Base-by-base conservation (phyloP, 2,113 vertebrate genomes). In the Ursus arctos region DNA sequence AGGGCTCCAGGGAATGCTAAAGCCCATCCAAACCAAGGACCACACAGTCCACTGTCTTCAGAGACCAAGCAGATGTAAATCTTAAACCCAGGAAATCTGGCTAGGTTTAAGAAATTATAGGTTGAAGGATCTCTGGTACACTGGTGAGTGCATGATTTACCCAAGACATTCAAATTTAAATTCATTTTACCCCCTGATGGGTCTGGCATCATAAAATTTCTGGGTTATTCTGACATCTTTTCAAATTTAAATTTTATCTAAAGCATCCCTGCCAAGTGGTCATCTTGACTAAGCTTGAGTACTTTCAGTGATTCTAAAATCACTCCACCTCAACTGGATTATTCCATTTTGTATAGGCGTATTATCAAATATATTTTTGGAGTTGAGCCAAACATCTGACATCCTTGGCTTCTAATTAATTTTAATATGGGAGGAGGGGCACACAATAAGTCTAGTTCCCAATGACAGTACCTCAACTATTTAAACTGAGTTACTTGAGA, bases 251-350 rank as follows among this genome's bases (percentile, higher is more conserved):
- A 24, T n/a, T 77, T 87, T 57, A 55, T 91, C 40, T 87, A 65
- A 93, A 77, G 13, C 6, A 43, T 88, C 21, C 55, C 18, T 81
- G 72, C 43, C 33, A 33, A 24, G n/a, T 67, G 33, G n/a, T 93
- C 88, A 72, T 43, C 40, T 82, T 79, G 14, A 88, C 31, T 61
- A 80, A 88, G 21, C 21, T 77, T 80, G 26, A 72, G n/a, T 40
- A 59, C 5, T 8, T 82, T 96, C 47, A 94, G 5, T 74, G 49
- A 93, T 81, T 82, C 26, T 14, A 77, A 91, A 84, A 85, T 96
- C 15, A 92, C 13, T 90, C 55, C 31, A 91, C 0, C 7, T 51
- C 53, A 59, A 83, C 1, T 49, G 85, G 53, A 69, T 63, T 63
- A 69, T 82, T 86, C 26, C 4, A 92, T 67, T 82, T 91, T 91